phyloP scores from a whole-genome alignment of 2,113 vertebrate species.

The Triplophysa rosa region DNA sequence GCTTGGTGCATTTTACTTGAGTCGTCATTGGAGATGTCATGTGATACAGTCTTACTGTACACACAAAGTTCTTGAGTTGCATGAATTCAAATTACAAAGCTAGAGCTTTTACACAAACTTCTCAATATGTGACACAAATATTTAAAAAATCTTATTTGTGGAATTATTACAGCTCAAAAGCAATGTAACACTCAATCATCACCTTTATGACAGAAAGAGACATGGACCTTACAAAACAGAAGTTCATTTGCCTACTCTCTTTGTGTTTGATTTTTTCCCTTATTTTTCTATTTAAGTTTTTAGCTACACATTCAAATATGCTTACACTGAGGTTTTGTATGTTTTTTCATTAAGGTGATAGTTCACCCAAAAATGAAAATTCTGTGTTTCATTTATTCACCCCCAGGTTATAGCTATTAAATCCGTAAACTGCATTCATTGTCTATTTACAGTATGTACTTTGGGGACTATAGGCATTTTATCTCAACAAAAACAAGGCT shows the following conservation, averaged over 20 bases:
- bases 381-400: no score
- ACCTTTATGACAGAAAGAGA: not conserved
- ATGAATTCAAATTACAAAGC: not conserved
- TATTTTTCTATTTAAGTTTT: no score
- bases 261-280: no score
- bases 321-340: no score
- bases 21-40: slow-evolving; percentile 30
- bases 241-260: not conserved
- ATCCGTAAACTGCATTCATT: no score
- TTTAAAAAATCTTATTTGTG: not conserved
- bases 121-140: not conserved
- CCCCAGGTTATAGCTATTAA: no score
- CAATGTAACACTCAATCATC: not conserved
- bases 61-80: not conserved
- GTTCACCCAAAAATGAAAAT: no score
- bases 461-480: not conserved
- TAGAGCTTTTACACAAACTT: not conserved
- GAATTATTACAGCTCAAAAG: not conserved
- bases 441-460: no score
- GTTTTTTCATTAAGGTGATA: no score
- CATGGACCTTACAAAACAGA: not conserved
- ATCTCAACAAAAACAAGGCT: no score
- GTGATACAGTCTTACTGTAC: not conserved
- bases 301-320: no score
- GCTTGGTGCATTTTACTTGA: slow-evolving; percentile 93